Conservation (phyloP, 2,113 vertebrate species). For the Callorhinus ursinus region DNA sequence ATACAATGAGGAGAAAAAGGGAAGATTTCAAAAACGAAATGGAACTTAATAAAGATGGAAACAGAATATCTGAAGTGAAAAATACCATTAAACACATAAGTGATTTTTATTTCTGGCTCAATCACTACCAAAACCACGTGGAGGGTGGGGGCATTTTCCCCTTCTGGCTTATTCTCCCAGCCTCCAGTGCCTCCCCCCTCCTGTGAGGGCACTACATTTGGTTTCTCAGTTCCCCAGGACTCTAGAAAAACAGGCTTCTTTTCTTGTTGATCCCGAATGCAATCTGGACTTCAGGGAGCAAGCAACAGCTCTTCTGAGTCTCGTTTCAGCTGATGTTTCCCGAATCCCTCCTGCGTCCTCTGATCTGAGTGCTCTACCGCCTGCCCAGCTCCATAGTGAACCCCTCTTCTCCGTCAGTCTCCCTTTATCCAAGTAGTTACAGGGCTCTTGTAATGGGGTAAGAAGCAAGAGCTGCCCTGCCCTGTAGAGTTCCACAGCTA, state of each 20-base stretch:
- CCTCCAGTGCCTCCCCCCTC: background rate
- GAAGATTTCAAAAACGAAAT: background rate
- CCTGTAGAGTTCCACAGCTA: background rate
- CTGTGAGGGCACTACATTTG: background rate
- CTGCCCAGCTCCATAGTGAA: background rate
- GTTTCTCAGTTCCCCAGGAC: background rate
- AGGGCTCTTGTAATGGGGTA: background rate
- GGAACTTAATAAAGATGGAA: conserved; percentile 10
- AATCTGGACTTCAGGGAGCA: background rate
- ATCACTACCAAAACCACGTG: background rate
- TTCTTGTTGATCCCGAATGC: background rate
- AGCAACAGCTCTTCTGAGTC: background rate
- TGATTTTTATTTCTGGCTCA: background rate
- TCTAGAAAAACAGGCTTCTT: background rate
- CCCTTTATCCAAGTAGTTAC: background rate
- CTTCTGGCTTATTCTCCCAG: too few relatives aligned
- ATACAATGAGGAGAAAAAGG: background rate
- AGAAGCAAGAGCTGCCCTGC: background rate
- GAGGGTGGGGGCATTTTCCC: background rate
- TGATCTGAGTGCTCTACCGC: background rate
- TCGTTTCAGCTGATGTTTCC: background rate
- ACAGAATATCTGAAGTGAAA: conserved; percentile 6
- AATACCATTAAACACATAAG: background rate
- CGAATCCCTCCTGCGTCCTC: background rate
- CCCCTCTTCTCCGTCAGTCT: background rate